Evolutionary conservation across 1,140 invertebrate species (phyloP), one percentile per base, ranked within the genome.

Genomic region (Oscheius sp.): DNA sequence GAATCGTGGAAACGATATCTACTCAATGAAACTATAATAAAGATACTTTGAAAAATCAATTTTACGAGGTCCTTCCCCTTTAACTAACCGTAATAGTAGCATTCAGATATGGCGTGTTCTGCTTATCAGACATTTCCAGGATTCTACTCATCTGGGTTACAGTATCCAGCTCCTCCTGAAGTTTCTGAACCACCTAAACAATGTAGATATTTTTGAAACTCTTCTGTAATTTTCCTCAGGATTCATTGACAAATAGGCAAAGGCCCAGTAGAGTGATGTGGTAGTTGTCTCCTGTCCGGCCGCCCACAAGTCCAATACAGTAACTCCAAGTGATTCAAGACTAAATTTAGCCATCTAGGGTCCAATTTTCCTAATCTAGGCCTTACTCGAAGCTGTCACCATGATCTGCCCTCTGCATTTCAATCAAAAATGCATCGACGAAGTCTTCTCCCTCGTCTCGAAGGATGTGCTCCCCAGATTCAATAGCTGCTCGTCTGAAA

Each of bases 391-490:
- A 59, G 26, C 32, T 35, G 18, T 23, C 70, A 23, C 45, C 36
- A 15, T 38, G 23, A 42, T 75, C 49, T 15, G 49, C 42, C 26
- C 75, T 68, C 28, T 82, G 65, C 45, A 87, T 85, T 75, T 87
- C 85, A 32, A 84, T 75, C 1, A 88, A 69, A 71, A 88, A 88
- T 38, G 82, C 82, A 69, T 88, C 87, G 31, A 88, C 87, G 68
- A 88, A 85, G 76, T 88, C 87, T 49, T 85, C 78, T 18, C 79
- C 77, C 13, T 84, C 73, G 15, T 35, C 49, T n/a, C 68, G 36
- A 84, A 85, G 35, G 87, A 86, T 31, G 66, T 80, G 3, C 68
- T 55, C 28, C 87, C 82, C 69, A 83, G 79, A 13, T 85, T 78
- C 86, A 35, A 52, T 62, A 18, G n/a, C 46, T 29, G 2, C 36